These are phyloP conservation scores for Creontiades dilutus DNA, from an alignment of 2,888 invertebrate genomes.

Conservation along the genomic window DNA sequence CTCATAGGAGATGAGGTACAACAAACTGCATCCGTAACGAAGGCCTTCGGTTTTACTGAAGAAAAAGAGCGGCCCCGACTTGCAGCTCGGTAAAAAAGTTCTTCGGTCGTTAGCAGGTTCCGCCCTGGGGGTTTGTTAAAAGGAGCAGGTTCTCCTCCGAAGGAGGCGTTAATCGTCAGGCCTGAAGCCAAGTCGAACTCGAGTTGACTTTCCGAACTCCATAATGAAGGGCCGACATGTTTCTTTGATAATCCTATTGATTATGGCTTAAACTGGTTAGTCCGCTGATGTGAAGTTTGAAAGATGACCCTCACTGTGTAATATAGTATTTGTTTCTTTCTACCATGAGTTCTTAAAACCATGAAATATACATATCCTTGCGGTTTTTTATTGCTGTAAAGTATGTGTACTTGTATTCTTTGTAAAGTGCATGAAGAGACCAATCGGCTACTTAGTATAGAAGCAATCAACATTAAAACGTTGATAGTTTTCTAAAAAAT, in stretches of 20 bases:
- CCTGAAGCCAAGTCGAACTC: background rate
- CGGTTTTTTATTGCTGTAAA: no score
- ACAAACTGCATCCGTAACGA: constrained; percentile 47
- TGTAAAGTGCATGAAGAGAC: no score
- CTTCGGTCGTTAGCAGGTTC: constrained; percentile 34
- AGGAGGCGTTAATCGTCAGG: constrained; percentile 22
- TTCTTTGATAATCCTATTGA: constrained; percentile 23
- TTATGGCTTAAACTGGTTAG: background rate
- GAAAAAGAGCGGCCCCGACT: background rate
- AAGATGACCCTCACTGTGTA: background rate
- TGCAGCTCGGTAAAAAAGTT: constrained; percentile 8
- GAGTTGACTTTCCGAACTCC: constrained; percentile 17
- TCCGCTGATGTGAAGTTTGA: constrained; percentile 17
- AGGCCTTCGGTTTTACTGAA: constrained; percentile 7
- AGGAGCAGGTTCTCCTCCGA: constrained; percentile 39
- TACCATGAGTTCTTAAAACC: no score
- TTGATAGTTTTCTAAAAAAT: no score
- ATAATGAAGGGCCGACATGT: constrained; percentile 21
- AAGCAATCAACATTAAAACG: no score
- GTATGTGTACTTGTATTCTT: no score
- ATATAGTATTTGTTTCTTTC: no score
- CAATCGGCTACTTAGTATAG: no score
- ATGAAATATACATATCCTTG: no score
- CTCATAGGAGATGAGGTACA: background rate
- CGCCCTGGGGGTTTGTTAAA: background rate